Conservation (phyloP, 2,888 invertebrate species). For the Polyommatus iphigenia region DNA sequence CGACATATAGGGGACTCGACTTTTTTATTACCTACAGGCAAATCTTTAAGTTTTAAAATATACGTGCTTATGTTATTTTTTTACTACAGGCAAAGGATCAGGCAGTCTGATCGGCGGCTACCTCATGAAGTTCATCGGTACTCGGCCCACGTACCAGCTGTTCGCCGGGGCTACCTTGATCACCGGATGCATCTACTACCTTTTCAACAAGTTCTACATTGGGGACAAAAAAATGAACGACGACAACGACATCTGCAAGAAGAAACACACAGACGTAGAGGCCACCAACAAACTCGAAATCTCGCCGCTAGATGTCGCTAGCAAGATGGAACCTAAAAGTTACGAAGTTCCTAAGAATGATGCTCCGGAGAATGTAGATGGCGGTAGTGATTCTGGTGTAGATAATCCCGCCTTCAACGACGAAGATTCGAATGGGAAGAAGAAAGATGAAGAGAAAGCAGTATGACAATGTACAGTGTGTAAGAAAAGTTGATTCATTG, state of each 20-base stretch:
- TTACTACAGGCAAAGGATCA: conserved; percentile 83
- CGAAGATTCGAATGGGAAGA: conserved; percentile 53
- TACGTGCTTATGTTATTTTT: background rate
- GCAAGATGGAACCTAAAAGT: conserved; percentile 46
- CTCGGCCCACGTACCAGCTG: conserved; percentile 85
- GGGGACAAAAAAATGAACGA: conserved; percentile 75
- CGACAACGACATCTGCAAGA: conserved; percentile 80
- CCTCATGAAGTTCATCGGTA: conserved; percentile 86
- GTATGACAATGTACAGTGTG: conserved; percentile 40
- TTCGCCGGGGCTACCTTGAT: conserved; percentile 83
- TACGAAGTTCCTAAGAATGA: conserved; percentile 49
- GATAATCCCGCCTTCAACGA: conserved; percentile 71
- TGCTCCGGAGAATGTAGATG: conserved; percentile 62
- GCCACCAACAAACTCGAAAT: conserved; percentile 47
- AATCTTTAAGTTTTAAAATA: background rate
- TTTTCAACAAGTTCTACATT: conserved; percentile 84
- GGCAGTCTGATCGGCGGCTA: conserved; percentile 89
- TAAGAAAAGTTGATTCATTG: background rate
- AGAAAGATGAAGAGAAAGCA: conserved; percentile 52
- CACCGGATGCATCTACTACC: conserved; percentile 84
- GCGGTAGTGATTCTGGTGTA: conserved; percentile 72
- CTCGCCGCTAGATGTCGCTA: conserved; percentile 56
- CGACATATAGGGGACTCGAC: too few species aligned
- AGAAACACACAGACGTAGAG: conserved; percentile 70
- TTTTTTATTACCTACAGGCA: too few species aligned